A percentile compares a stretch with the other conserved stretches of the same genome.
These are phyloP conservation scores for Platyscapa corneri DNA, from an alignment of 1,140 invertebrate genomes.

Conservation along the genomic window DNA sequence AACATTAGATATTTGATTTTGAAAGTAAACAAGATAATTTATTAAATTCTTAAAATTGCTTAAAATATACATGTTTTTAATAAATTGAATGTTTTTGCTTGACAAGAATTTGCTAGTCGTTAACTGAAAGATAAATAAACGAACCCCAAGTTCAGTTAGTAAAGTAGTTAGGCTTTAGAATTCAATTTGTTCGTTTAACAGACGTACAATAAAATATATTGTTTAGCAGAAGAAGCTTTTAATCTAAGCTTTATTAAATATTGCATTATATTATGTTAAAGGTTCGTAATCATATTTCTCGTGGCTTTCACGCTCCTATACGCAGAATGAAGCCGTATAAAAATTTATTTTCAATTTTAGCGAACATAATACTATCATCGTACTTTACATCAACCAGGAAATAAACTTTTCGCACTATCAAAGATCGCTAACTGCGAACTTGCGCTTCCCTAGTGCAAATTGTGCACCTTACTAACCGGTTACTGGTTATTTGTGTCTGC, in stretches of 20 bases:
- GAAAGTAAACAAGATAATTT: no score
- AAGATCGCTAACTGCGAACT: neutral
- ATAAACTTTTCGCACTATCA: slow-evolving; percentile 5
- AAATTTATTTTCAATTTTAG: slow-evolving; percentile 19
- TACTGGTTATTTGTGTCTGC: neutral
- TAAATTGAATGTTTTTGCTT: no score
- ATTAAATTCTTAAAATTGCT: no score
- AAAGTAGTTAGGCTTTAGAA: no score
- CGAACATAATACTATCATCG: neutral
- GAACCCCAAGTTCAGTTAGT: no score
- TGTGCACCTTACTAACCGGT: neutral
- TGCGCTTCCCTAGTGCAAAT: slow-evolving; percentile 1
- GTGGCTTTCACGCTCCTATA: neutral
- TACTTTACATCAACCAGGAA: neutral
- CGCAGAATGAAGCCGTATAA: neutral
- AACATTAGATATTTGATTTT: no score
- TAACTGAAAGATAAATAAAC: no score
- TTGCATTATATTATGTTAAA: neutral
- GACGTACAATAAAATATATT: no score
- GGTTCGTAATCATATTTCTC: neutral
- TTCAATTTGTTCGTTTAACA: no score
- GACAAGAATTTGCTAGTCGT: no score
- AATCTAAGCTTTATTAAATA: neutral
- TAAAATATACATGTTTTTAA: no score
- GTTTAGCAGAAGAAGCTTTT: neutral